Evolutionary conservation across 2,888 invertebrate species (phyloP), one percentile per base, ranked within the genome.

Genomic region (Drosophila neotestacea): DNA sequence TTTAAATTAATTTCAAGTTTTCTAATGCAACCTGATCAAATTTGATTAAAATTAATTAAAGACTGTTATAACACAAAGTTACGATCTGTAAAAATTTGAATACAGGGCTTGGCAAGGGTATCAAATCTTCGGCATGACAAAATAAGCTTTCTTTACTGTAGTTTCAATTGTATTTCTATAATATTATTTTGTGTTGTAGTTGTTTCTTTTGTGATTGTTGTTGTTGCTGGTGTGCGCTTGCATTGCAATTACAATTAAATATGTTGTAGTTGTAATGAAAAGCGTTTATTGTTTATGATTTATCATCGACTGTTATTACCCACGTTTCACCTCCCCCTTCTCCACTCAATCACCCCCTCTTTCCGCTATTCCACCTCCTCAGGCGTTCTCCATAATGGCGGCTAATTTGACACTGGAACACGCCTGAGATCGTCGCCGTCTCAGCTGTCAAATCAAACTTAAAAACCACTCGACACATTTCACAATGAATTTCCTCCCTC

Each of bases 321-420:
- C 69, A 64, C 54, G 58, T 58, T 34, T 28, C 7, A 44, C 32
- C 27, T 32, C 32, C 10, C 36, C 30, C 9, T 6, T 9, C 13
- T 44, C 4, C 30, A 2, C 4, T 22, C 22, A 16, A 16, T 3
- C 22, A 22, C 22, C 22, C 2, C 22, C 22, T 22, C 16, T 1
- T 4, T 54, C 28, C 32, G 13, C 22, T 5, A 9, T 28, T 6
- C 58, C 10, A 27, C 16, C 78, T 47, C 73, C 60, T 30, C 47
- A 22, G 39, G 52, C 60, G 39, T 55, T 59, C 50, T 32, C 47
- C 71, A 55, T 85, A 81, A 83, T 82, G 78, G 67, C 66, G 48
- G 55, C 86, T 88, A 84, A 88, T 88, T 85, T 85, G 83, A 86
- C 88, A 85, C 85, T 85, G 77, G 73, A 69, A 79, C 71, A 79